Evolutionary conservation across 1,140 invertebrate genomes (phyloP).

Genomic region (Zaprionus capensis): DNA sequence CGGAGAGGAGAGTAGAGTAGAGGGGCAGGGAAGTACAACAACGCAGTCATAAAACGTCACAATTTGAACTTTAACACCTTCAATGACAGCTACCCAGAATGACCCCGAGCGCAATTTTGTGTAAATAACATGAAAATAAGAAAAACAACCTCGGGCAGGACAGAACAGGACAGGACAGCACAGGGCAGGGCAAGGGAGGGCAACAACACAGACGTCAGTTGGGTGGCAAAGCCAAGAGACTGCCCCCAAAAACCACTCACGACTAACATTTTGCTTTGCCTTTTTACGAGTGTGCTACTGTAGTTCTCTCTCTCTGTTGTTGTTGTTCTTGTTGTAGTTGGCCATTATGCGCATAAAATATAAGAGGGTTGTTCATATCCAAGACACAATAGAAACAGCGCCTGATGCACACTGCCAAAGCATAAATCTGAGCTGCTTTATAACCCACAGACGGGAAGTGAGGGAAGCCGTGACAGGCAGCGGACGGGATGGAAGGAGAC

Average conservation of each 20-base stretch:
- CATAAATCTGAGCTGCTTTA: conserved; percentile 74
- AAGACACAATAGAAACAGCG: conserved; percentile 67
- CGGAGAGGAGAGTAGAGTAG: not conserved
- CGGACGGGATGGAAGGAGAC: not conserved
- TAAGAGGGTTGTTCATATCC: conserved; percentile 80
- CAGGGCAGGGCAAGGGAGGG: not conserved
- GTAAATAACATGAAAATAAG: conserved; percentile 82
- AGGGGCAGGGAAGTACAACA: conserved; percentile 10
- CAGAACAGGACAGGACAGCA: conserved; percentile 7
- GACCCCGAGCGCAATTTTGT: conserved; percentile 79
- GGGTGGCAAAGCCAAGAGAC: conserved; percentile 5
- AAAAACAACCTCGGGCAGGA: conserved; percentile 69
- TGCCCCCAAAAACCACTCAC: conserved; percentile 46
- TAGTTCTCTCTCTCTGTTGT: conserved; percentile 13
- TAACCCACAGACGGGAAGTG: conserved; percentile 18
- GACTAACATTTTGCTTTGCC: conserved; percentile 42
- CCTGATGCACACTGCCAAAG: conserved; percentile 45
- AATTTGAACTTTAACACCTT: conserved; percentile 82
- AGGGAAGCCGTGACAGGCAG: not conserved
- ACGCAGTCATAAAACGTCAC: conserved; percentile 48
- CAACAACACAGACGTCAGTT: conserved; percentile 11
- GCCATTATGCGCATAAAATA: conserved; percentile 82
- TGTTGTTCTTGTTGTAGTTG: conserved; percentile 57
- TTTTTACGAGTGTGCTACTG: conserved; percentile 46
- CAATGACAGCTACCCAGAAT: conserved; percentile 72